A percentile compares a stretch with the other conserved stretches of the same genome.
Conservation (phyloP, 2,113 vertebrate species). For the Poicephalus gulielmi region DNA sequence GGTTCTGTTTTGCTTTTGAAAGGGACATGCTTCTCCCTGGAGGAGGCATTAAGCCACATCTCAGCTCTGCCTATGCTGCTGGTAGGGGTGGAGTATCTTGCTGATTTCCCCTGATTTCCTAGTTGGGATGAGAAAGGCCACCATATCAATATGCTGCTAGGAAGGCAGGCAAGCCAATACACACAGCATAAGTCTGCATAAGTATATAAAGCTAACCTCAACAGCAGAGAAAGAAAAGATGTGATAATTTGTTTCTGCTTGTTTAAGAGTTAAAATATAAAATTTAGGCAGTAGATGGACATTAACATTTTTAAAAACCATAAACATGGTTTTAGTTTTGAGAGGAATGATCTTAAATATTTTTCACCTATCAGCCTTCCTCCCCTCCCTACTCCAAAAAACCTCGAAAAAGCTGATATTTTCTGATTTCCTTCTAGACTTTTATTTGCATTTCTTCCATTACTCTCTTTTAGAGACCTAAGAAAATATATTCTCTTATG, state of each 20-base stretch:
- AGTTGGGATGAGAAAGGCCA: background rate
- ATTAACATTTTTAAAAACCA: background rate
- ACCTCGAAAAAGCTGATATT: background rate
- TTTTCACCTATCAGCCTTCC: background rate
- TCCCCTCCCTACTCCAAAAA: background rate
- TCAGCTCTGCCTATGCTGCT: background rate
- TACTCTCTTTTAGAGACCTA: background rate
- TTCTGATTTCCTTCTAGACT: background rate
- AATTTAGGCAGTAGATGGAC: background rate
- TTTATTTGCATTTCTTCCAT: background rate
- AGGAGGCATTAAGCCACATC: background rate
- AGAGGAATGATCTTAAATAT: background rate
- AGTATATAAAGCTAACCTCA: background rate
- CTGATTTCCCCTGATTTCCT: background rate
- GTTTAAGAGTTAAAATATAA: background rate
- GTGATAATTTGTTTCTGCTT: background rate
- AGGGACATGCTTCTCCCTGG: fast-evolving
- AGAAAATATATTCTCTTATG: background rate
- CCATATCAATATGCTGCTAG: background rate
- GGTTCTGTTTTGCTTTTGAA: background rate
- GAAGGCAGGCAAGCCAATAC: background rate
- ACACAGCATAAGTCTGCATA: background rate
- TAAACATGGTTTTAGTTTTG: background rate
- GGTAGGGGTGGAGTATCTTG: background rate
- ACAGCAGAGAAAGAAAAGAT: background rate